phyloP scores from a whole-genome alignment of 2,797 vertebrate genomes.

The Peromyscus nudipes region DNA sequence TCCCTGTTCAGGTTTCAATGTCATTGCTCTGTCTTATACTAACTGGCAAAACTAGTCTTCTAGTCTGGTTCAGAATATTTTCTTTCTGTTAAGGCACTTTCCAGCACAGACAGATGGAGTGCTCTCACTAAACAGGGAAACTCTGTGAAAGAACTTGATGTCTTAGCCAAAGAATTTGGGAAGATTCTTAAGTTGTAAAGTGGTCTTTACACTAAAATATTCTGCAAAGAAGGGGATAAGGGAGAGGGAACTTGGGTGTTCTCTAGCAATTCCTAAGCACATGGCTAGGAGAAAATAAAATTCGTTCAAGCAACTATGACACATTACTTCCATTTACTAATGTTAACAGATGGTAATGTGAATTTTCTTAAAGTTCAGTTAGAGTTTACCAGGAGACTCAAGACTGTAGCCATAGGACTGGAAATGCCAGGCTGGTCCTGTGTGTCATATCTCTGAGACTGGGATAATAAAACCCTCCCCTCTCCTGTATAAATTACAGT shows the following conservation, averaged over 20 bases:
- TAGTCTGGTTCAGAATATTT: not conserved
- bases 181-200: conserved; percentile 7
- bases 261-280: conserved; percentile 1
- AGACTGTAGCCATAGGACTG: not conserved
- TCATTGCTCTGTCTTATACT: not conserved
- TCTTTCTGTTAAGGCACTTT: not conserved
- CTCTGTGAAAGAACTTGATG: not conserved
- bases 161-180: not conserved
- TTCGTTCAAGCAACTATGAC: not conserved
- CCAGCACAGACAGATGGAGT: not conserved
- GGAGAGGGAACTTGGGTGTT: not conserved
- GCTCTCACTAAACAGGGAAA: not conserved
- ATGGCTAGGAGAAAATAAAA: conserved; percentile 40
- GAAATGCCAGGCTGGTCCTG: not conserved
- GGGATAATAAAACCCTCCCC: not conserved
- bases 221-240: not conserved
- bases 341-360: not conserved
- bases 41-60: not conserved
- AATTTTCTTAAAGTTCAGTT: conserved; percentile 45
- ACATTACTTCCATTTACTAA: conserved; percentile 28
- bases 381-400: not conserved
- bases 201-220: not conserved
- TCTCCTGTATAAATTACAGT: conserved; percentile 33
- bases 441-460: not conserved
- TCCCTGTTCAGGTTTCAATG: not conserved